Evolutionary conservation across 2,113 vertebrate genomes (phyloP).

Genomic region (Fulmarus glacialis): DNA sequence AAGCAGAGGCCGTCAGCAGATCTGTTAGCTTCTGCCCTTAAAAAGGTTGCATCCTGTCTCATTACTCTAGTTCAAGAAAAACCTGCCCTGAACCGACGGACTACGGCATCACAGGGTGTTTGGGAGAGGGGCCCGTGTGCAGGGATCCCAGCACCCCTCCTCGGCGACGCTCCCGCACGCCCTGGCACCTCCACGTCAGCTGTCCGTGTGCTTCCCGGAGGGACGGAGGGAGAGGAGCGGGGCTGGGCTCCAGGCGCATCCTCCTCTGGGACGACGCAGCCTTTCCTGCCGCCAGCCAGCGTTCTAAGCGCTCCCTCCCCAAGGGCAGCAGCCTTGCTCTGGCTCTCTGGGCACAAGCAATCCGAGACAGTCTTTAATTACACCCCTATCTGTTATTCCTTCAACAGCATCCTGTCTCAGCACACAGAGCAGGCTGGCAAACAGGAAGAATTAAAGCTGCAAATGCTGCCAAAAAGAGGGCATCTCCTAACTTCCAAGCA

Average conservation of each 20-base stretch:
- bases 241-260: background rate
- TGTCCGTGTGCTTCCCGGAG: too few species aligned
- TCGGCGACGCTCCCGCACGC: fast-evolving
- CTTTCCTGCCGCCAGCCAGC: background rate
- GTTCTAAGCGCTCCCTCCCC: fast-evolving
- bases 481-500: background rate
- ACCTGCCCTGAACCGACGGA: background rate
- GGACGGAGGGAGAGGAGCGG: background rate
- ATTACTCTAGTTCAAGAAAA: background rate
- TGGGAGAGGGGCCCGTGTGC: background rate
- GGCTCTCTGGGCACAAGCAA: background rate
- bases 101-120: background rate
- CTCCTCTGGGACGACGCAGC: fast-evolving
- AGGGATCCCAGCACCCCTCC: background rate
- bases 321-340: background rate
- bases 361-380: background rate
- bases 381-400: background rate
- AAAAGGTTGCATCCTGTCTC: background rate
- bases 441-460: background rate
- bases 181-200: background rate
- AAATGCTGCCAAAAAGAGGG: background rate
- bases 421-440: background rate
- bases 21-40: background rate
- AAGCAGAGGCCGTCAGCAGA: background rate
- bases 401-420: background rate